These are phyloP conservation scores for Bettongia penicillata DNA, from an alignment of 2,113 vertebrate species.

Conservation along the genomic window DNA sequence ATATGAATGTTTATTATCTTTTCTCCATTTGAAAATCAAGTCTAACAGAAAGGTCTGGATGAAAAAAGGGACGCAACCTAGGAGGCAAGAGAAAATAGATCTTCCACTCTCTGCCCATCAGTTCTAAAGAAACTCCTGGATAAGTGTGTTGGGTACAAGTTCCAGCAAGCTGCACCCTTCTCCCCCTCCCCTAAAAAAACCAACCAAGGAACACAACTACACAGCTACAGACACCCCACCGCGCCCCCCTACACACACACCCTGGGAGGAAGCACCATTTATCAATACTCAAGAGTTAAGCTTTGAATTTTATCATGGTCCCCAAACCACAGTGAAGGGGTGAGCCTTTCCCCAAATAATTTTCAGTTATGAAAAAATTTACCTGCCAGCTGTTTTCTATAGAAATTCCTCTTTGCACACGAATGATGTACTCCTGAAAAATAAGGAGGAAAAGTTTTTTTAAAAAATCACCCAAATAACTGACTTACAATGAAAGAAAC, in stretches of 20 bases:
- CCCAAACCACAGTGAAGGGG: background rate
- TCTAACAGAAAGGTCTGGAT: background rate
- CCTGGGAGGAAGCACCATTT: too few relatives aligned
- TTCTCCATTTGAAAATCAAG: too few relatives aligned
- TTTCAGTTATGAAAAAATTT: constrained; percentile 70
- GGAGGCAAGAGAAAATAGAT: background rate
- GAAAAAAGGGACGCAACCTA: background rate
- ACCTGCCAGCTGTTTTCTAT: constrained; percentile 98
- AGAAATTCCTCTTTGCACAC: constrained; percentile 96
- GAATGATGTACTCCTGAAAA: constrained; percentile 95
- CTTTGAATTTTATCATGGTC: constrained; percentile 7
- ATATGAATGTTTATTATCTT: background rate
- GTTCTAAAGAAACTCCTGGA: background rate
- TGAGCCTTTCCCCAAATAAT: background rate
- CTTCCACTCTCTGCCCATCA: background rate
- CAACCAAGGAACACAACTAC: background rate
- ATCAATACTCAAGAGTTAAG: background rate
- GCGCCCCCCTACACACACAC: too few relatives aligned
- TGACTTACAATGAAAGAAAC: constrained; percentile 42
- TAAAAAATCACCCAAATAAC: constrained; percentile 23
- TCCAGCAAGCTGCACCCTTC: background rate
- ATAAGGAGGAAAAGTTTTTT: constrained; percentile 41
- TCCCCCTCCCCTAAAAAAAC: too few relatives aligned
- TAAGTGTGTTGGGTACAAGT: background rate
- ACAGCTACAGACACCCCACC: too few relatives aligned